Conservation (phyloP, 2,797 vertebrate genomes). For the Molossus molossus region DNA sequence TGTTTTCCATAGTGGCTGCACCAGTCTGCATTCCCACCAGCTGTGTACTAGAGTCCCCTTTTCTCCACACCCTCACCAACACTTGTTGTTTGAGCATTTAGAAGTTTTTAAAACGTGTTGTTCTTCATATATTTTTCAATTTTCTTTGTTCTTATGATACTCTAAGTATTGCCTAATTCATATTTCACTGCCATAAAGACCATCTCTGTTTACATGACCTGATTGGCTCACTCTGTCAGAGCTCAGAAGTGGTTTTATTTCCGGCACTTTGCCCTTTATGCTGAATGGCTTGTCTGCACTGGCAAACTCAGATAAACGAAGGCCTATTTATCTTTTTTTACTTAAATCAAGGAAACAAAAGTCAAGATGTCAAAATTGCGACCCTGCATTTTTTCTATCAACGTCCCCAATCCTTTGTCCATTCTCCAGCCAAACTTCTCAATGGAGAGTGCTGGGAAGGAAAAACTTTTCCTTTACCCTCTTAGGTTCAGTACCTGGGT, state of each 20-base stretch:
- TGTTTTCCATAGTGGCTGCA: too few relatives aligned
- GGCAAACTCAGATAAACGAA: background rate
- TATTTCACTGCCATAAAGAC: background rate
- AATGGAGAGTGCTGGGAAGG: background rate
- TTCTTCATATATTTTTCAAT: background rate
- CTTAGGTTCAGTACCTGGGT: background rate
- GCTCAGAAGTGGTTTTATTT: background rate
- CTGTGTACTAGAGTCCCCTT: too few relatives aligned
- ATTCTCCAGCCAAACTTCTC: background rate
- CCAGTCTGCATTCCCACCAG: too few relatives aligned
- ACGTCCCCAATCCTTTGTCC: background rate
- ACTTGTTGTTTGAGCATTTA: background rate
- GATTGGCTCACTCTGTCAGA: background rate
- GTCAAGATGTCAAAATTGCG: background rate
- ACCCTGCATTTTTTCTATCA: background rate
- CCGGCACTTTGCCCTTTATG: background rate
- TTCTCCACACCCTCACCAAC: too few relatives aligned
- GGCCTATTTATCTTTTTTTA: background rate
- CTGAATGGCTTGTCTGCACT: background rate
- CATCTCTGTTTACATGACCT: background rate
- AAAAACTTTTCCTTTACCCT: background rate
- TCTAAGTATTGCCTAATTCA: constrained; percentile 5
- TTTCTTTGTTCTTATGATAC: background rate
- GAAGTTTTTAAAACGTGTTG: constrained; percentile 36
- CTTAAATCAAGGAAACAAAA: constrained; percentile 22